Base-by-base conservation (phyloP, 2,113 vertebrate genomes). In the Scatophagus argus region DNA sequence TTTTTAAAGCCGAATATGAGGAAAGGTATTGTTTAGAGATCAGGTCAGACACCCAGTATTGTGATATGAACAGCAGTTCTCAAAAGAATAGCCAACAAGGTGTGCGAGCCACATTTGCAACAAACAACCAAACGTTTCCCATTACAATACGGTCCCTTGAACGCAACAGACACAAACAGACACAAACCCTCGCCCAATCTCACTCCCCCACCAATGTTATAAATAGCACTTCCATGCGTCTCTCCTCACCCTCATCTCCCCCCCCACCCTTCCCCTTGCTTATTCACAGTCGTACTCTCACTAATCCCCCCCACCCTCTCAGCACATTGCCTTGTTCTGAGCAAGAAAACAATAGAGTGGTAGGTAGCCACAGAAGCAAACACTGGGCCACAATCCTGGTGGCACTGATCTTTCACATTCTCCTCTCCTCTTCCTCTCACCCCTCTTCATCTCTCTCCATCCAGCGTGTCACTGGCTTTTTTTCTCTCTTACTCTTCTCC, bases 181-280 rank as follows among this genome's bases (percentile, higher is more conserved):
- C 76, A 78, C 62, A 85, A 56, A 75, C 89, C 52, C 38, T 78
- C 65, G 41, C 69, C 82, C 88, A 79, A 77, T 89, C 88, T 84
- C 87, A 87, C 90, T 86, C 92, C 85, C 87, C 82, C 92, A 88
- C 83, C 82, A 65, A 72, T 74, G 90, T 86, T 94, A 94, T 90
- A 93, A 94, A 94, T 93, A 94, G 92, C 92, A 75, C 75, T 87
- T 87, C 84, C 78, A 83, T 91, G 89, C 71, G 43, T 90, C 88
- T 85, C 88, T 87, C 77, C 79, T 83, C 85, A 61, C 80, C 70
- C 85, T 46, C n/a, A n/a, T n/a, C 41, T 38, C 78, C 39, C 65
- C 51, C 66, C 65, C 68, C 74, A 43, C 81, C 59, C 72, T 65
- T 78, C 54, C 87, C 44, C 58, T 64, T 75, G 83, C 86, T 71